Conservation (phyloP, 2,113 vertebrate genomes). For the Gadus macrocephalus region DNA sequence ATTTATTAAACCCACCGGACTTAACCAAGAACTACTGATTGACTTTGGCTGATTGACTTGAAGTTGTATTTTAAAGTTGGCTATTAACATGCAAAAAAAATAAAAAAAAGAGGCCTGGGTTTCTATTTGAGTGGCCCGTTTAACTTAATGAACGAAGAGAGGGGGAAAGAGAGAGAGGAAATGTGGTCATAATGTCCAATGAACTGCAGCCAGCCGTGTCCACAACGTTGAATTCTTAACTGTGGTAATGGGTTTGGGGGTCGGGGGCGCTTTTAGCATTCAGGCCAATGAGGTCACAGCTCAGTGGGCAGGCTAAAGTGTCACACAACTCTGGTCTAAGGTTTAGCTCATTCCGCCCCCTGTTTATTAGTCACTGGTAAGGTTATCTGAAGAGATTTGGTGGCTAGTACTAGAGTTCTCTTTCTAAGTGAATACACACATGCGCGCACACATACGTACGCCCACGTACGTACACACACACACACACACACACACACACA, state of each 20-base stretch:
- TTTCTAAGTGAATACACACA: no score
- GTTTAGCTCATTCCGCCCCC: background rate
- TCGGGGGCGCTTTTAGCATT: conserved; percentile 10
- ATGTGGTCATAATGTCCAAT: background rate
- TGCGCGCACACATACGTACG: no score
- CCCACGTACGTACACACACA: no score
- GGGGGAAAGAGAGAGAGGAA: background rate
- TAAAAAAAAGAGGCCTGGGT: background rate
- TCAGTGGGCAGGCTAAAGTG: conserved; percentile 21
- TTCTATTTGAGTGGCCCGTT: background rate
- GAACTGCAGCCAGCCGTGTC: background rate
- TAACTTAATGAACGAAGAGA: background rate
- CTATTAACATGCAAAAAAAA: background rate
- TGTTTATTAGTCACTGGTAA: conserved; percentile 23
- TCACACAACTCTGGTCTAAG: conserved; percentile 13
- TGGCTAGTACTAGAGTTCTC: background rate
- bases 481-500: no score
- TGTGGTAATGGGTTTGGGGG: conserved; percentile 4
- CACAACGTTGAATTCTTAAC: background rate
- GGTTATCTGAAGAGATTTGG: conserved; percentile 12
- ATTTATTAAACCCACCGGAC: no score
- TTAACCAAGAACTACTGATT: no score
- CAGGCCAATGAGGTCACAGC: conserved; percentile 1
- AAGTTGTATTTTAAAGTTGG: background rate
- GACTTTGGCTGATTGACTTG: no score